phyloP scores from a whole-genome alignment of 2,797 vertebrate genomes.

The Psittacula echo region DNA sequence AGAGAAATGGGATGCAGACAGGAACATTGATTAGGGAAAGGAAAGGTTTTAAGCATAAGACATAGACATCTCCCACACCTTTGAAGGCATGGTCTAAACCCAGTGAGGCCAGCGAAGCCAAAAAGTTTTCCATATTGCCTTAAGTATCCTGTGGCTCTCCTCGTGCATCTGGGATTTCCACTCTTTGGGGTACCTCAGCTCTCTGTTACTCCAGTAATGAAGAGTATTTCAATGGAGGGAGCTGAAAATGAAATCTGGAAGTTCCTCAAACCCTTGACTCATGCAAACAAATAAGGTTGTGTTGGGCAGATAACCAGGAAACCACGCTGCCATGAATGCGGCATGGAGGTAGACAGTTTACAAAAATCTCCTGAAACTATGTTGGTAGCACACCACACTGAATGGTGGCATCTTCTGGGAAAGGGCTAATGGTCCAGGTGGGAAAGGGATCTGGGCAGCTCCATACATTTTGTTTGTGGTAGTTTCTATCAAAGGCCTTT shows the following conservation, averaged over 20 bases:
- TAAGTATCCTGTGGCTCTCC: background rate
- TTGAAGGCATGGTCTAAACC: background rate
- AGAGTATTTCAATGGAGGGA: background rate
- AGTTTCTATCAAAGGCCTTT: background rate
- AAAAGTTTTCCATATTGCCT: background rate
- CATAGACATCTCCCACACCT: background rate
- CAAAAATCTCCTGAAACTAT: background rate
- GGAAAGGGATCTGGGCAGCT: background rate
- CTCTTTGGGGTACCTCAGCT: background rate
- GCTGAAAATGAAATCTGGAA: background rate
- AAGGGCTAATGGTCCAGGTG: background rate
- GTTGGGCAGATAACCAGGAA: background rate
- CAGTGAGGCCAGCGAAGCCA: background rate
- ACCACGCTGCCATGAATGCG: background rate
- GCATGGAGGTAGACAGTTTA: background rate
- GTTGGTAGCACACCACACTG: background rate
- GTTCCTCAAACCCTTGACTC: background rate
- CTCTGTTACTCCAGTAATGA: background rate
- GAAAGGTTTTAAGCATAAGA: background rate
- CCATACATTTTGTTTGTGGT: background rate
- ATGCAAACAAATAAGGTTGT: background rate
- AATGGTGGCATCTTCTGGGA: background rate
- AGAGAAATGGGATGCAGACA: background rate
- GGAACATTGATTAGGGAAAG: background rate
- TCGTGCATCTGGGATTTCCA: background rate